Base-by-base conservation (phyloP, 1,140 invertebrate genomes). In the Trypoxylus dichotomus region DNA sequence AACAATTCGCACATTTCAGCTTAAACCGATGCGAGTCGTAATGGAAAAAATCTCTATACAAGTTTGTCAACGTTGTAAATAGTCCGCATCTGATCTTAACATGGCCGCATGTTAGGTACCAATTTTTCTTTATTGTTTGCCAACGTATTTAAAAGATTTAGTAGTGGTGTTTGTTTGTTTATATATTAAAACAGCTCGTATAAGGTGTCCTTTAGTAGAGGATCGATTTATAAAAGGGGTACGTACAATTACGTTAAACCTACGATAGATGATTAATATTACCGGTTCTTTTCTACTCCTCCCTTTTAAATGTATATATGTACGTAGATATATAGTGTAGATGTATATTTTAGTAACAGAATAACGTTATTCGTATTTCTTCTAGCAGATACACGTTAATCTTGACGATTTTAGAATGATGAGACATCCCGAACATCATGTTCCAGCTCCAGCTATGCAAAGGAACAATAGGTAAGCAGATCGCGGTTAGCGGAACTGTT, bases 71-170 rank as follows among this genome's bases (percentile, higher is more conserved):
- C 74, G 29, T 47, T 75, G 74, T 25, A 75, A 73, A 54, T 29
- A 75, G 13, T 21, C 74, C 25, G 79, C 80, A 77, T 82, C 76
- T 79, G 81, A 80, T 82, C 80, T 83, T 75, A 86, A 86, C 85
- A 86, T 86, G 85, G 85, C 85, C 83, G 83, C 85, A 86, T 85
- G 84, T 83, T 85, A 84, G 81, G 81, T 83, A 79, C 80, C 80
- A 80, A 85, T 80, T 86, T 85, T 86, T 86, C 85, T 86, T 86
- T 86, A 85, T 84, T 86, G 85, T 86, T 86, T 86, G 85, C 85
- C 85, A 86, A 86, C 84, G 84, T 85, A 84, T 83, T 83, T 82
- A 79, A 82, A 83, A 84, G 83, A 85, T 85, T 84, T 84, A 86
- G 84, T 86, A 85, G 85, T 86, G 85, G 85, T 86, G 85, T 86